A percentile compares a stretch with the other conserved stretches of the same genome.
These are phyloP conservation scores for Tadarida brasiliensis DNA, from an alignment of 2,797 vertebrate species.

Conservation along the genomic window DNA sequence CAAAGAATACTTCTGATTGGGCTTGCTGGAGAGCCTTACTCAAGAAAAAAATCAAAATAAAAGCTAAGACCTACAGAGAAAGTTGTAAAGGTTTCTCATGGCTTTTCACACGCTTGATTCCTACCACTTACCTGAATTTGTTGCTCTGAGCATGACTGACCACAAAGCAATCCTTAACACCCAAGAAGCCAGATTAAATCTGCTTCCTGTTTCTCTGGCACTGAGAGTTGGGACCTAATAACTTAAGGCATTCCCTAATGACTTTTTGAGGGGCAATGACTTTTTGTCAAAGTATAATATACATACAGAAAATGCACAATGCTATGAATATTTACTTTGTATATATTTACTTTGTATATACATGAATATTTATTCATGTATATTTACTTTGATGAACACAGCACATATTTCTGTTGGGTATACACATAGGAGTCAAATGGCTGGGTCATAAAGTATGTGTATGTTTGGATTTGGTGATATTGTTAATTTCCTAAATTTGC, in stretches of 20 bases:
- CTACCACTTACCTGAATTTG: not conserved
- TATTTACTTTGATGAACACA: not conserved
- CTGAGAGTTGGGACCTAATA: not conserved
- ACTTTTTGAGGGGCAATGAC: not conserved
- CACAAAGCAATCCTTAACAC: not conserved
- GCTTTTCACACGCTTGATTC: not conserved
- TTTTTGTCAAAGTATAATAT: not conserved
- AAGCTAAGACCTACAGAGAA: not conserved
- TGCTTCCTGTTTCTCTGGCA: not conserved
- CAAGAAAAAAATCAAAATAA: not conserved
- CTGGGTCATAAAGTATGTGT: not conserved
- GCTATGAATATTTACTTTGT: not conserved
- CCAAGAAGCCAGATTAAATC: not conserved
- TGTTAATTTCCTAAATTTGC: not conserved
- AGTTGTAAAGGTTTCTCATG: not conserved
- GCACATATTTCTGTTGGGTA: not conserved
- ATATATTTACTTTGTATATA: not conserved
- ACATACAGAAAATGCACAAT: not conserved
- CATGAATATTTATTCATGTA: too few species aligned
- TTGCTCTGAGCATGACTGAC: not conserved
- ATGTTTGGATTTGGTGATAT: not conserved
- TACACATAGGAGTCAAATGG: not conserved
- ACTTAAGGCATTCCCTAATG: not conserved
- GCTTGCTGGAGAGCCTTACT: not conserved
- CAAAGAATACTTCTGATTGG: conserved; percentile 2